These are phyloP conservation scores for Thinocorus orbignyianus DNA, from an alignment of 2,113 vertebrate genomes.

Conservation along the genomic window DNA sequence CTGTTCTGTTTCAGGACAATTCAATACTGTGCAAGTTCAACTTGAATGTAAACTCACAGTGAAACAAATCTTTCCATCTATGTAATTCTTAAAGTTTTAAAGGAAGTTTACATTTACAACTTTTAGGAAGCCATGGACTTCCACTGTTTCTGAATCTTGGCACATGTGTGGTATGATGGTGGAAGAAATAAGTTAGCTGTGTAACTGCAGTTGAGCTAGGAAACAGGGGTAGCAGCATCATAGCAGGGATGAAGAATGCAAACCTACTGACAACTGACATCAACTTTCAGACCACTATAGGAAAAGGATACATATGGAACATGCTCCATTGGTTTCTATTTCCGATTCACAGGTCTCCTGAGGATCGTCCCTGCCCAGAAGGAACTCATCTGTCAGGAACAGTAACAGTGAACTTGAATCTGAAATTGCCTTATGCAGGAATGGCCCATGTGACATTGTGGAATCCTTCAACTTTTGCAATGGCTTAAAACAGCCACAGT, in stretches of 20 bases:
- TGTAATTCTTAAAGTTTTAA: not conserved
- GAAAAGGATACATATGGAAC: not conserved
- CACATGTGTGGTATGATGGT: fast-evolving
- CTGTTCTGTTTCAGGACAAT: not conserved
- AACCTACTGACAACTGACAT: not conserved
- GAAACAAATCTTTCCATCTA: not conserved
- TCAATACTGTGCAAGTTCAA: not conserved
- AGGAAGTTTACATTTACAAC: not conserved
- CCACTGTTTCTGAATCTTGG: not conserved
- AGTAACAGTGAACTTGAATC: not conserved
- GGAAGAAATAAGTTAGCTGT: not conserved
- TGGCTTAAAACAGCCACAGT: not conserved
- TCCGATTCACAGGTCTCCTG: fast-evolving
- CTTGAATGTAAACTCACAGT: not conserved
- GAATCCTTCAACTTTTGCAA: not conserved
- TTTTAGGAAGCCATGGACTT: not conserved
- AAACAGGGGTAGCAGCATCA: not conserved
- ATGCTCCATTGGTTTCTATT: not conserved
- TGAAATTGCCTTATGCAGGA: not conserved
- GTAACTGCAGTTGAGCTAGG: not conserved
- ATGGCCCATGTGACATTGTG: not conserved
- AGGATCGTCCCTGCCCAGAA: not conserved
- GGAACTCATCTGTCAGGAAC: not conserved
- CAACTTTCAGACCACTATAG: not conserved
- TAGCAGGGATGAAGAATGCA: not conserved